A percentile compares a stretch with the other conserved stretches of the same genome.
These are phyloP conservation scores for Melanerpes formicivorus DNA, from an alignment of 2,113 vertebrate genomes.

Conservation along the genomic window DNA sequence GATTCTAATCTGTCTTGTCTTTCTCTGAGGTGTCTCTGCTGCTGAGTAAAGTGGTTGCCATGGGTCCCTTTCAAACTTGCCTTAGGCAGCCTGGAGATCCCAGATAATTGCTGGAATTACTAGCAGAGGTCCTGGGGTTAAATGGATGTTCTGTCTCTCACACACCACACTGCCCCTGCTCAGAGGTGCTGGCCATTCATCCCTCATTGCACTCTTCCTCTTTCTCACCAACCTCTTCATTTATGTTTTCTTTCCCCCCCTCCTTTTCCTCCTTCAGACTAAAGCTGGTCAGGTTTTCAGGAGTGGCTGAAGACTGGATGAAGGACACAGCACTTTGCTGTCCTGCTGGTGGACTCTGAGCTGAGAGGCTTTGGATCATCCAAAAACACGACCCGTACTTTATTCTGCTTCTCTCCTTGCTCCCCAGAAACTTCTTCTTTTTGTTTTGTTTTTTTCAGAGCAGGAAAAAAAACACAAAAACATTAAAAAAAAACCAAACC, in stretches of 20 bases:
- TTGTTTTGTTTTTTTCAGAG: slow-evolving; percentile 55
- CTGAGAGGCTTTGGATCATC: slow-evolving; percentile 56
- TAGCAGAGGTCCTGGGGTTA: background rate
- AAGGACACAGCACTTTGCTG: slow-evolving; percentile 46
- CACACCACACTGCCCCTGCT: background rate
- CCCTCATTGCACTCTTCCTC: background rate
- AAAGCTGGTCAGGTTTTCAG: slow-evolving; percentile 72
- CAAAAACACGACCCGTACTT: slow-evolving; percentile 36
- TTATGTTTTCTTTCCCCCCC: background rate
- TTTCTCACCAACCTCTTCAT: background rate
- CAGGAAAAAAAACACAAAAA: background rate
- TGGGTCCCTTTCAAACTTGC: background rate
- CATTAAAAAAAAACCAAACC: slow-evolving; percentile 68
- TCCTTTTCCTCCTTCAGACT: slow-evolving; percentile 55
- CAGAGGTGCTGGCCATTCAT: background rate
- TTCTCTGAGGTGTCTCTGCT: background rate
- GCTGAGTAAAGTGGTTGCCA: background rate
- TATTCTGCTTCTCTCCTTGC: slow-evolving; percentile 64
- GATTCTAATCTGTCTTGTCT: background rate
- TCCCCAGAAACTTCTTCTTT: slow-evolving; percentile 56
- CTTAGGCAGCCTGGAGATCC: background rate
- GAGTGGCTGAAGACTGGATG: slow-evolving; percentile 70
- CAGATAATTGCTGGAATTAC: background rate
- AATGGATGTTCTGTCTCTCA: background rate
- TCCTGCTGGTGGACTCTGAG: slow-evolving; percentile 64